Evolutionary conservation across 2,888 invertebrate genomes (phyloP).

Genomic region (Mayetiola destructor): DNA sequence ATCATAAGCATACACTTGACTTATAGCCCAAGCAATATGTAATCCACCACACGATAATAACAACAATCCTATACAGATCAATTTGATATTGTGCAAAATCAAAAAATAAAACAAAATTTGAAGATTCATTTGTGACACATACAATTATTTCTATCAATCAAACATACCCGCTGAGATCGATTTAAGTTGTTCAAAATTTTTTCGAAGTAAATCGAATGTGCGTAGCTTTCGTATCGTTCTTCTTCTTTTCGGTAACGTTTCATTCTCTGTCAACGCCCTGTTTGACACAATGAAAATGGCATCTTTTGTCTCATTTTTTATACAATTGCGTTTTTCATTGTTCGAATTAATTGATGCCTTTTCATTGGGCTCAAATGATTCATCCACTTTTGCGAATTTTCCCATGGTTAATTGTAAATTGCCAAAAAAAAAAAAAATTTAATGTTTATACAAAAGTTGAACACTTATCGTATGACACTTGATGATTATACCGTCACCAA

Average conservation of each 20-base stretch:
- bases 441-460: no score
- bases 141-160: not conserved
- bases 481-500: not conserved
- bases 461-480: no score
- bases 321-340: not conserved
- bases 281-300: no score
- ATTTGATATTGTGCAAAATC: not conserved
- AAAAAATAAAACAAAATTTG: not conserved
- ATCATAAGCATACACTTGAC: not conserved
- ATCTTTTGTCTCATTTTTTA: not conserved
- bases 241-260: not conserved
- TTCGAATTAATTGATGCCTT: not conserved
- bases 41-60: not conserved
- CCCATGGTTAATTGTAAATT: not conserved
- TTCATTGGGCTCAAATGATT: not conserved
- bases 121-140: not conserved
- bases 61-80: not conserved
- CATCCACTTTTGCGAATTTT: not conserved
- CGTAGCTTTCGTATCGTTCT: not conserved
- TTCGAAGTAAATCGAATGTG: not conserved
- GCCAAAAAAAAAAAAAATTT: not conserved
- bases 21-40: not conserved
- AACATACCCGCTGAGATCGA: not conserved
- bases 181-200: not conserved
- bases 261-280: not conserved